Evolutionary conservation across 1,140 invertebrate species (phyloP), one percentile per base, ranked within the genome.

Genomic region (Bombyx mandarina): DNA sequence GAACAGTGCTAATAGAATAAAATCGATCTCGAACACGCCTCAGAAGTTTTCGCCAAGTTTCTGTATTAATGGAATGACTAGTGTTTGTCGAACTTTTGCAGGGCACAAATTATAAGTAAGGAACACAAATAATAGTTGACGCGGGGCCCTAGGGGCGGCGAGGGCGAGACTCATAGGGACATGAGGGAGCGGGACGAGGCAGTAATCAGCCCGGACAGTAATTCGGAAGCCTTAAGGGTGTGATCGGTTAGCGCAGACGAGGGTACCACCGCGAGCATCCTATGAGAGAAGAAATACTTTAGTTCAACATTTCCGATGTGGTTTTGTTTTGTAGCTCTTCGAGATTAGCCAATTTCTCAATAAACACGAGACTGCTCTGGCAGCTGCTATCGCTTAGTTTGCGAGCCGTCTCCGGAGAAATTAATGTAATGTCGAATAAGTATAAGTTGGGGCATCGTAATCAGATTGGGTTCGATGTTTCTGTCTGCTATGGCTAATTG

Each of bases 71-170:
- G 81, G 77, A 81, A 79, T 77, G 72, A 69, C 67, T 77, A 69
- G 70, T 81, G 73, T 82, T 83, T 80, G 69, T 77, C 67, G 74
- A 84, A 84, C 74, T 84, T 82, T 79, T 79, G 71, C 68, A 76
- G 68, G 67, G 75, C 75, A 67, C 71, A 82, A 81, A 84, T 84
- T 83, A 86, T 84, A 83, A 84, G 78, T 81, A 75, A 67, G 76
- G 75, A 86, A 85, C 77, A 83, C 79, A 86, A 86, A 86, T 82
- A 83, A 75, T 81, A 85, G 79, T 80, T 82, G 77, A 82, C 76
- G 76, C 70, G 69, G 72, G 76, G 71, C 71, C 62, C 55, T 57
- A 10, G 18, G 61, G 71, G 71, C 69, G 62, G 65, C 54, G 57
- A 69, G 65, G 65, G 69, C 52, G 60, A 62, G 55, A 60, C 56